Base-by-base conservation (phyloP, 2,797 vertebrate genomes). In the Kryptopterus vitreolus region DNA sequence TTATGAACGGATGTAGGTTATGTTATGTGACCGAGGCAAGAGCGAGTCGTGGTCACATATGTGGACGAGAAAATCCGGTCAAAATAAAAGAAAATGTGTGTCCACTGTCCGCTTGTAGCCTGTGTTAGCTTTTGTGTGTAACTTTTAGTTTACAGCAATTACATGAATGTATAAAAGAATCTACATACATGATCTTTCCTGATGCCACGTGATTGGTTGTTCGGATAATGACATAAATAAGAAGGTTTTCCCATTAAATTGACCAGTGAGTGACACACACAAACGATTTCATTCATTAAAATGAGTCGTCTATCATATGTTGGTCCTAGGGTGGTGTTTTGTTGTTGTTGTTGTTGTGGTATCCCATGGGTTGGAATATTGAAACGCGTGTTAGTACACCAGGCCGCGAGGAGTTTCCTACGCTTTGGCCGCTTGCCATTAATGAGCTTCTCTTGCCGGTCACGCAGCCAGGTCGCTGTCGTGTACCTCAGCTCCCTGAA, bases 401-500 rank as follows among this genome's bases (percentile, higher is more conserved):
- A 43, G 5, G n/a, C 29, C 20, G 50, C 63, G 38, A 43, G 31
- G 18, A 29, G 24, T 31, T 65, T 65, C 63, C n/a, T 77, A 48
- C 72, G 73, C 72, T n/a, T 52, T 8, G 46, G 61, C 18, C 22
- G 10, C 50, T 78, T 18, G 52, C 9, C 70, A 66, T 38, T 74
- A 26, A 61, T 74, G 52, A 2, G n/a, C 13, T 35, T n/a, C 8
- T 18, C 3, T 31, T 52, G 31, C 74, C 53, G 15, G 48, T 62
- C 20, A 57, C 24, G 2, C 18, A 48, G 15, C 61, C 52, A 61
- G 46, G 73, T 78, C 77, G 57, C 50, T 26, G 80, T 46, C 4
- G 29, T 22, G 62, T 24, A 33, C 33, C 52, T 48, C 82, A 82
- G 84, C 83, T 75, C 57, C 72, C 85, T 82, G 83, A 70, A 85